These are phyloP conservation scores for Phalacrocorax carbo DNA, from an alignment of 2,113 vertebrate species.

Conservation along the genomic window DNA sequence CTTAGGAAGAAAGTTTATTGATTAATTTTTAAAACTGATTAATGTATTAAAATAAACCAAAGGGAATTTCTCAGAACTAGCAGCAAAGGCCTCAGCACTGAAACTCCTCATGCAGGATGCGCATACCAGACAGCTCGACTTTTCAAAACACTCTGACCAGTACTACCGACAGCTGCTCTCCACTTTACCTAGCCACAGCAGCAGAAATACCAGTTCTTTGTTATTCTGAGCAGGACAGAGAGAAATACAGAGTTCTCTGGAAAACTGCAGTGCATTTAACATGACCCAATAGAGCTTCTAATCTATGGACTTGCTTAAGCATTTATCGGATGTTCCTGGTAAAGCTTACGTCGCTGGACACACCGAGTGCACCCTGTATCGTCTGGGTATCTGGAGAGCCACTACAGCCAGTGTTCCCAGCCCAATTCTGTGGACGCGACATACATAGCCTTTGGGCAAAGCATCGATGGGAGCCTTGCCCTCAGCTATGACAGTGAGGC, in stretches of 20 bases:
- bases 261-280: background rate
- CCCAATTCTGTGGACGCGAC: fast-evolving
- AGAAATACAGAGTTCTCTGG: background rate
- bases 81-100: background rate
- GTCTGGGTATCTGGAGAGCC: background rate
- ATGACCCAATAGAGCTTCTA: background rate
- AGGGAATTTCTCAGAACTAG: background rate
- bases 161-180: background rate
- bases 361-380: fast-evolving
- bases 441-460: background rate
- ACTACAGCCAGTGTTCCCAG: background rate
- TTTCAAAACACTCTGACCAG: background rate
- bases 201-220: background rate
- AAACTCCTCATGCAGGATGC: background rate
- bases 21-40: background rate
- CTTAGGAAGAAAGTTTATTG: background rate
- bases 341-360: background rate
- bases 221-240: background rate
- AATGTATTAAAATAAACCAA: background rate
- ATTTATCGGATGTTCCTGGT: background rate
- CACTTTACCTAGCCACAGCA: background rate
- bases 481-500: no score
- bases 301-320: background rate
- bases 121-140: background rate
- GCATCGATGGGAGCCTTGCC: background rate